These are phyloP conservation scores for Sarcophaga variegata DNA, from an alignment of 2,888 invertebrate species.

Conservation along the genomic window DNA sequence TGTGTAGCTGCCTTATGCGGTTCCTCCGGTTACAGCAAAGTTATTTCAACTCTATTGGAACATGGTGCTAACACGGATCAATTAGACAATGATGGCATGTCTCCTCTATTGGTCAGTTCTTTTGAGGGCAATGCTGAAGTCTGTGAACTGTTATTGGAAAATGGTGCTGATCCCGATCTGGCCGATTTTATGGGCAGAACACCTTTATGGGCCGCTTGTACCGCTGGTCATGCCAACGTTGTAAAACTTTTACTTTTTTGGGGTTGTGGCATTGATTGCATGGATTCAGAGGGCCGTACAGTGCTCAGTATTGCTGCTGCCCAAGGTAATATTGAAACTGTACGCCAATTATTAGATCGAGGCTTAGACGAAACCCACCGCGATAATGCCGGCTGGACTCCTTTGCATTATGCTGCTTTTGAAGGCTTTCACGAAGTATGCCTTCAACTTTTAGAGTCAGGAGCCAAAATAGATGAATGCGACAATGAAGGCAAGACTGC, in stretches of 20 bases:
- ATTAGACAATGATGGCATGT: slow-evolving; percentile 93
- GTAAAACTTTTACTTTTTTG: slow-evolving; percentile 94
- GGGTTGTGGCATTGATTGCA: slow-evolving; percentile 97
- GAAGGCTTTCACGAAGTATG: slow-evolving; percentile 86
- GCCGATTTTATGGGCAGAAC: slow-evolving; percentile 91
- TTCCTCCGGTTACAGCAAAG: slow-evolving; percentile 87
- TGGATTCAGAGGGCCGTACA: slow-evolving; percentile 96
- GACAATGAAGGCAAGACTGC: slow-evolving; percentile 96
- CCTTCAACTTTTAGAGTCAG: slow-evolving; percentile 87
- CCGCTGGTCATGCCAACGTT: slow-evolving; percentile 94
- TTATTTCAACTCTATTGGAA: slow-evolving; percentile 89
- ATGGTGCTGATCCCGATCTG: slow-evolving; percentile 95
- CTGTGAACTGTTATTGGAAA: slow-evolving; percentile 94
- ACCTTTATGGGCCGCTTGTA: slow-evolving; percentile 95
- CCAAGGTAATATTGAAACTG: slow-evolving; percentile 93
- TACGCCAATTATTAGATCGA: slow-evolving; percentile 92
- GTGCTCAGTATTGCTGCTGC: slow-evolving; percentile 93
- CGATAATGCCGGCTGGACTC: slow-evolving; percentile 98
- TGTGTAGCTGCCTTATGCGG: slow-evolving; percentile 94
- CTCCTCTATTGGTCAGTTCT: slow-evolving; percentile 93
- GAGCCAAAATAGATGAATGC: slow-evolving; percentile 93
- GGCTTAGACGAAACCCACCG: slow-evolving; percentile 93
- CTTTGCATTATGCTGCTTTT: slow-evolving; percentile 97
- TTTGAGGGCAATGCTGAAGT: slow-evolving; percentile 96
- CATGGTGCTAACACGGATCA: slow-evolving; percentile 91